Evolutionary conservation across 2,797 vertebrate species (phyloP).

Genomic region (Sebastes umbrosus): DNA sequence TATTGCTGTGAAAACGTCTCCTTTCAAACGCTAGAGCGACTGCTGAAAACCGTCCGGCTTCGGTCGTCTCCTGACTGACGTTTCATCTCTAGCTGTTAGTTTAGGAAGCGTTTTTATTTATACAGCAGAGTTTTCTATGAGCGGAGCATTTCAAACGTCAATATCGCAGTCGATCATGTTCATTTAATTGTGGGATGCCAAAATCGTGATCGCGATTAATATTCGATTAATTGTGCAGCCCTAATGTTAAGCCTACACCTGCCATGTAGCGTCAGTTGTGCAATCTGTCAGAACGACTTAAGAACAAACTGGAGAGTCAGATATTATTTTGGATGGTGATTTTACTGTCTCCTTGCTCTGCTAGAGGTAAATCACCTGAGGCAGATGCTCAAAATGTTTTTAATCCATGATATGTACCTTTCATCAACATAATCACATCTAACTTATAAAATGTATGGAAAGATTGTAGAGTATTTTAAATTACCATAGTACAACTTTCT

Average conservation of each 20-base stretch:
- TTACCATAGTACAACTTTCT: fast-evolving
- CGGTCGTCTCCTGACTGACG: no score
- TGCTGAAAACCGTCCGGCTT: no score
- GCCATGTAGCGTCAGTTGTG: not conserved
- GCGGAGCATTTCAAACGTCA: no score
- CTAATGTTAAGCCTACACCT: not conserved
- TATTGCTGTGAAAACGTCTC: no score
- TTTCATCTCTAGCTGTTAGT: no score
- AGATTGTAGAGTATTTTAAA: not conserved
- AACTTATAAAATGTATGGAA: not conserved
- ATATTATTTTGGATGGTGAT: not conserved
- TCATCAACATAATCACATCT: not conserved
- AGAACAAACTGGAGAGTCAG: not conserved
- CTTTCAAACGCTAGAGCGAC: no score
- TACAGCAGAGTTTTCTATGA: no score
- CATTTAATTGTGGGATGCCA: no score
- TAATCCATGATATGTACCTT: not conserved
- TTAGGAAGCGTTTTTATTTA: no score
- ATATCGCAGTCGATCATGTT: no score
- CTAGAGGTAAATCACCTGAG: not conserved
- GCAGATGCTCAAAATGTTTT: not conserved
- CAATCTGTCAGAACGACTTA: not conserved
- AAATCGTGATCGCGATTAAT: no score
- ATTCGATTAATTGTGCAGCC: no score
- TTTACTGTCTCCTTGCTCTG: not conserved